Percentiles rank a stretch among this genome's conserved stretches.
Evolutionary conservation across 2,113 vertebrate species (phyloP).

Genomic region (Promerops cafer): DNA sequence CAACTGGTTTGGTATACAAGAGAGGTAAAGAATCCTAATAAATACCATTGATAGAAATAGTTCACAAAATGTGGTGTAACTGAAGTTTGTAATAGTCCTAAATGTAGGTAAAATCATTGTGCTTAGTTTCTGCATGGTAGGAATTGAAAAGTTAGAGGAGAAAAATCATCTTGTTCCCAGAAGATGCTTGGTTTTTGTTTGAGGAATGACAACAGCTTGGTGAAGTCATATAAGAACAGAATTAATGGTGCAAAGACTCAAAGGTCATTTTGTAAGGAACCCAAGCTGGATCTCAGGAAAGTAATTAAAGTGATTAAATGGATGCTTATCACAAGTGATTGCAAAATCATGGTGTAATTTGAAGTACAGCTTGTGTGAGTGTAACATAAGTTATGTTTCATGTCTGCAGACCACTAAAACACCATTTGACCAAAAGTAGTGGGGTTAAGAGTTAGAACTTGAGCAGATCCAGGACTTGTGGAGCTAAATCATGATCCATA

Average conservation of each 20-base stretch:
- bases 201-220: not conserved
- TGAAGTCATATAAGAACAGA: not conserved
- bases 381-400: not conserved
- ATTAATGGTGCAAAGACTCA: not conserved
- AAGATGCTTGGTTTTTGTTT: not conserved
- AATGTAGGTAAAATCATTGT: not conserved
- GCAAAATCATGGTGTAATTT: not conserved
- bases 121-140: not conserved
- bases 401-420: not conserved
- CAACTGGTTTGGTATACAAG: not conserved
- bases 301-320: not conserved
- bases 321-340: not conserved
- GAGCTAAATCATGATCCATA: not conserved
- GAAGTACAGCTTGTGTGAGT: not conserved
- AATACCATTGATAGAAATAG: not conserved
- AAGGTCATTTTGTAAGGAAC: not conserved
- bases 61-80: not conserved
- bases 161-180: not conserved
- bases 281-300: not conserved
- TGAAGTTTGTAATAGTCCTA: not conserved
- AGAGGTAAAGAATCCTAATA: not conserved
- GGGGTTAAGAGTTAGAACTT: not conserved
- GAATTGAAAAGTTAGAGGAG: not conserved
- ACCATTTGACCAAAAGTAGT: not conserved
- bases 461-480: not conserved